Evolutionary conservation across 2,888 invertebrate genomes (phyloP).

Genomic region (Leucania comma): DNA sequence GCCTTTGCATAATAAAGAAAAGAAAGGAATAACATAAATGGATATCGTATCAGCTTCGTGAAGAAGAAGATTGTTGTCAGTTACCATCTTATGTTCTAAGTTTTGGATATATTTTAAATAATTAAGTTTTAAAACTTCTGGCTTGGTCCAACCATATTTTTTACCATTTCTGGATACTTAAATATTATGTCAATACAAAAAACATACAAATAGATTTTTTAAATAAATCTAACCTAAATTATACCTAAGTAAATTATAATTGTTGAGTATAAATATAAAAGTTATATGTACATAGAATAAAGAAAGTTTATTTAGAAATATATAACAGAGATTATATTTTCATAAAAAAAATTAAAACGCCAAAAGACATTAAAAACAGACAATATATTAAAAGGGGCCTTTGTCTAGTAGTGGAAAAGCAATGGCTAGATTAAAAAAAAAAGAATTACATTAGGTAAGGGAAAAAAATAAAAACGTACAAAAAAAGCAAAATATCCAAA

Average conservation of each 20-base stretch:
- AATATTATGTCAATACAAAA: background rate
- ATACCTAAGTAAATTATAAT: background rate
- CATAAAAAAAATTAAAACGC: background rate
- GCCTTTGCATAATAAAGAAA: too few relatives aligned
- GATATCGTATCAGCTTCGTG: background rate
- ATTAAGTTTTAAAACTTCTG: background rate
- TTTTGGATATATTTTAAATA: background rate
- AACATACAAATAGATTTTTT: background rate
- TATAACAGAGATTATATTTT: background rate
- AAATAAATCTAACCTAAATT: background rate
- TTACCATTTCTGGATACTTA: background rate
- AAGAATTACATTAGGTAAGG: background rate
- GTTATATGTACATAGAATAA: background rate
- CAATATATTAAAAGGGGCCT: background rate
- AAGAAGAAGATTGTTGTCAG: background rate
- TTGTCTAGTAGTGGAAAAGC: background rate
- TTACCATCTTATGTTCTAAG: background rate
- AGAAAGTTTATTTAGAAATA: background rate
- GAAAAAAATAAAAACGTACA: background rate
- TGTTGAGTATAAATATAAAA: background rate
- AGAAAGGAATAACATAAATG: background rate
- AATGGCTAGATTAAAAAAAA: background rate
- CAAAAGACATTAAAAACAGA: background rate
- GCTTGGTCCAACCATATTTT: background rate
- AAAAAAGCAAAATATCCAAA: background rate